Evolutionary conservation across 2,888 invertebrate species (phyloP).

Genomic region (Caenorhabditis virilis): DNA sequence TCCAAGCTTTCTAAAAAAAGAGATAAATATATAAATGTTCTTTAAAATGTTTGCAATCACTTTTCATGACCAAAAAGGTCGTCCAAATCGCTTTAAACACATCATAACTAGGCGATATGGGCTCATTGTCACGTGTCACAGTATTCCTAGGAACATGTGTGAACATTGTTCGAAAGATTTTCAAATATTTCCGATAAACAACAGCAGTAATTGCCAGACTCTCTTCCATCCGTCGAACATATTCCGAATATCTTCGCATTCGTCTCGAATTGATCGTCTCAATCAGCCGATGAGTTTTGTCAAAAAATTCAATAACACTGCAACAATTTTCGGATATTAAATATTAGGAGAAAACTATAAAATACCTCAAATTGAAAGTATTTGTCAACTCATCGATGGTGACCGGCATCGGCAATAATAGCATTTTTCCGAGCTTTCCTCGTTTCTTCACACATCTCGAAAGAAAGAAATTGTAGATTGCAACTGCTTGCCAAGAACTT

Average conservation of each 20-base stretch:
- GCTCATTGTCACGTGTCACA: neutral
- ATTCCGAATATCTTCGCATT: conserved; percentile 19
- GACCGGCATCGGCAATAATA: conserved; percentile 9
- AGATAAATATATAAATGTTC: neutral
- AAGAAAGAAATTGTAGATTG: conserved; percentile 26
- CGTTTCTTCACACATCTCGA: conserved; percentile 16
- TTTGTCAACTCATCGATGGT: conserved; percentile 9
- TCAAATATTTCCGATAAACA: conserved; percentile 88
- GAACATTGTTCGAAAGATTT: conserved; percentile 86
- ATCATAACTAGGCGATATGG: conserved; percentile 10
- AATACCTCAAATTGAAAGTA: conserved; percentile 3
- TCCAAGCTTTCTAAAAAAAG: conserved; percentile 24
- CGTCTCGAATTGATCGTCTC: conserved; percentile 34
- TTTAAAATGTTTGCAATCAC: conserved; percentile 1
- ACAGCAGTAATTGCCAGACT: conserved; percentile 86
- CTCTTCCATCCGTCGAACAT: conserved; percentile 20
- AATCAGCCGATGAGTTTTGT: conserved; percentile 37
- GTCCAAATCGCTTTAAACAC: conserved; percentile 25
- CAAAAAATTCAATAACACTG: conserved; percentile 33
- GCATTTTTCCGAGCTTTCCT: conserved; percentile 16
- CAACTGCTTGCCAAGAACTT: conserved; percentile 17
- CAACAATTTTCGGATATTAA: conserved; percentile 1
- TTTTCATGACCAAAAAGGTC: conserved; percentile 20
- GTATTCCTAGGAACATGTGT: conserved; percentile 70
- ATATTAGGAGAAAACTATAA: neutral